Evolutionary conservation across 2,113 vertebrate genomes (phyloP).

Genomic region (Puntigrus tetrazona): DNA sequence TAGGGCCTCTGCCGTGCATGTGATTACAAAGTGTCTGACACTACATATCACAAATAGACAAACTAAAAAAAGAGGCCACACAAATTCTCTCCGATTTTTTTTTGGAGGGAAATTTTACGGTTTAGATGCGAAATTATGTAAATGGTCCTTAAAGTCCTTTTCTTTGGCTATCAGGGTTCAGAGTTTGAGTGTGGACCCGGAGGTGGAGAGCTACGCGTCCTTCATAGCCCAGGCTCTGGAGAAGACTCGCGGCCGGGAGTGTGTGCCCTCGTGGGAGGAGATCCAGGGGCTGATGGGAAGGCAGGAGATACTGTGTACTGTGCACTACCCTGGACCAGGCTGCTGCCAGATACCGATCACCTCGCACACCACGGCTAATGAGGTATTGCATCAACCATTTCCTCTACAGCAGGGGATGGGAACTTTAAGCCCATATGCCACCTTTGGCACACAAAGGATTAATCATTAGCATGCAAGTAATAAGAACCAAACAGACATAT

Average conservation of each 20-base stretch:
- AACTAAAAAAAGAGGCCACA: conserved; percentile 11
- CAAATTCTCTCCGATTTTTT: neutral
- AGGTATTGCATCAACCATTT: conserved; percentile 73
- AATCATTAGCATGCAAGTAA: neutral
- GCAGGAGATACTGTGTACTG: conserved; percentile 85
- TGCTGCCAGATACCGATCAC: conserved; percentile 88
- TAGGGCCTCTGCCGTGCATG: neutral
- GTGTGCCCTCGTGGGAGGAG: conserved; percentile 93
- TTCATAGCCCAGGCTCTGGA: conserved; percentile 88
- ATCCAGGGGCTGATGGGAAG: conserved; percentile 87
- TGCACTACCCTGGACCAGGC: conserved; percentile 85
- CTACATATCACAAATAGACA: conserved; percentile 25
- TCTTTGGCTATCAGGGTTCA: conserved; percentile 76
- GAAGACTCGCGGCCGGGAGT: conserved; percentile 85
- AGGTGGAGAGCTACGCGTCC: conserved; percentile 88
- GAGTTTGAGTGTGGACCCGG: conserved; percentile 80
- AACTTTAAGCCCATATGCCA: neutral
- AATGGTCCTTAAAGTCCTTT: neutral
- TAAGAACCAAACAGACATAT: neutral
- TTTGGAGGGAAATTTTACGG: neutral
- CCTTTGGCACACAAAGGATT: neutral
- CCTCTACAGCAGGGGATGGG: neutral
- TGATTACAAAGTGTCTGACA: conserved; percentile 27
- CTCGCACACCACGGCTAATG: conserved; percentile 91
- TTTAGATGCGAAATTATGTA: neutral